These are phyloP conservation scores for Pegoplata infirma DNA, from an alignment of 2,888 invertebrate species.

Conservation along the genomic window DNA sequence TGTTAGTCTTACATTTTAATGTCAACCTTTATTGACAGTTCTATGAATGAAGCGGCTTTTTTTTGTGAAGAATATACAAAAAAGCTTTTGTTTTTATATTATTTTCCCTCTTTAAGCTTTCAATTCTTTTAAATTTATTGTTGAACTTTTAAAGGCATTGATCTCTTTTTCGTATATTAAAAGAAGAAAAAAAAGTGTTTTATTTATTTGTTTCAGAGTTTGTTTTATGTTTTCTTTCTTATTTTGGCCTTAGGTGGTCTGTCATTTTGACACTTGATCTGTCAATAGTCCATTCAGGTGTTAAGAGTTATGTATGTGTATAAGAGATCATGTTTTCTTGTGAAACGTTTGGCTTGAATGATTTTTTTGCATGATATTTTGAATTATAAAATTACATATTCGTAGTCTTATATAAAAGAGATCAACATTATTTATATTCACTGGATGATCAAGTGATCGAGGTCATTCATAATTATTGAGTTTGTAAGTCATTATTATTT, in stretches of 20 bases:
- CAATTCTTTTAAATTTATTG: constrained; percentile 11
- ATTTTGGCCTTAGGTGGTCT: constrained; percentile 37
- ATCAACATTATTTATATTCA: too few relatives aligned
- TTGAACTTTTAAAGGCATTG: constrained; percentile 14
- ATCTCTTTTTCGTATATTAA: constrained; percentile 6
- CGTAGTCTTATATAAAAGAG: too few relatives aligned
- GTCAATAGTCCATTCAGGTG: constrained; percentile 33
- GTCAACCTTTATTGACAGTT: constrained; percentile 44
- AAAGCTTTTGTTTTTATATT: background rate
- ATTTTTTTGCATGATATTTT: background rate
- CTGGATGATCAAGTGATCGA: too few relatives aligned
- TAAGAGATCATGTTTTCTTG: background rate
- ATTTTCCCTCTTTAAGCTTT: background rate
- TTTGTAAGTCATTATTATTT: too few relatives aligned
- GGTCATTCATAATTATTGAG: too few relatives aligned
- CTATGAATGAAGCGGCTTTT: constrained; percentile 53
- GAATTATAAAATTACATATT: too few relatives aligned
- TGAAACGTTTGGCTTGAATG: background rate
- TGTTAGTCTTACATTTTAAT: background rate
- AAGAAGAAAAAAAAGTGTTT: too few relatives aligned
- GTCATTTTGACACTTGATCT: constrained; percentile 35
- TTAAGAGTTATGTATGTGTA: constrained; percentile 37
- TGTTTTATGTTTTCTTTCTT: constrained; percentile 14
- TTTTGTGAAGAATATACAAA: too few relatives aligned
- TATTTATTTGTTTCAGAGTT: constrained; percentile 16